Base-by-base conservation (phyloP, 2,113 vertebrate species). In the Heterochromis multidens region DNA sequence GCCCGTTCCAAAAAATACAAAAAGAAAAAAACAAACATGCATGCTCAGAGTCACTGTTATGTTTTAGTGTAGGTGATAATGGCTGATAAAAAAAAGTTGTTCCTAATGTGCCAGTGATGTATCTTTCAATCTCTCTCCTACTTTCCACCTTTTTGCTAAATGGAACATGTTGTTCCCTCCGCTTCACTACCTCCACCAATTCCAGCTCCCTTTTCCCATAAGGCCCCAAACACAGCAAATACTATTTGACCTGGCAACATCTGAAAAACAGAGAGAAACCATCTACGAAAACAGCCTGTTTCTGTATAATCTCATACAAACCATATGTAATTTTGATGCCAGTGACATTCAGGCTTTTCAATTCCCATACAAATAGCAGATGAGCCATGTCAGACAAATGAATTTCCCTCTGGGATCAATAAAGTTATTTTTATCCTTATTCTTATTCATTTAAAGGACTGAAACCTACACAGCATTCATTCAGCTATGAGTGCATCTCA, bases 151-250 rank as follows among this genome's bases (percentile, higher is more conserved):
- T 70, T 79, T 46, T 43, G 40, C 82, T 83, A 85, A 94, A 92
- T 84, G 81, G 91, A 92, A 92, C 92, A 93, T 13, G 80, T 57
- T 93, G 92, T 94, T 91, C 92, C 70, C 57, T 87, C 1, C 56
- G 82, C 46, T 33, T 72, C 49, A 57, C 80, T 57, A 65, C 81
- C 37, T 76, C 46, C 77, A 72, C 81, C 63, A 49, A 14, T 56
- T 35, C 27, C 52, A 49, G 67, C 82, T 81, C 88, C 52, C 35
- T 27, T 56, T 86, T 65, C 82, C 77, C 21, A 76, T 37, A 77
- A 60, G 77, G 60, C 37, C 25, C 27, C 23, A 57, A n/a, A 19
- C 65, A 79, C 74, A 80, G 62, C 58, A 62, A 74, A 59, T 35
- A 16, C 40, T 12, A 29, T 70, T 19, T 77, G 12, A 52, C 17